These are phyloP conservation scores for Trogon surrucura DNA, from an alignment of 2,113 vertebrate genomes.

Conservation along the genomic window DNA sequence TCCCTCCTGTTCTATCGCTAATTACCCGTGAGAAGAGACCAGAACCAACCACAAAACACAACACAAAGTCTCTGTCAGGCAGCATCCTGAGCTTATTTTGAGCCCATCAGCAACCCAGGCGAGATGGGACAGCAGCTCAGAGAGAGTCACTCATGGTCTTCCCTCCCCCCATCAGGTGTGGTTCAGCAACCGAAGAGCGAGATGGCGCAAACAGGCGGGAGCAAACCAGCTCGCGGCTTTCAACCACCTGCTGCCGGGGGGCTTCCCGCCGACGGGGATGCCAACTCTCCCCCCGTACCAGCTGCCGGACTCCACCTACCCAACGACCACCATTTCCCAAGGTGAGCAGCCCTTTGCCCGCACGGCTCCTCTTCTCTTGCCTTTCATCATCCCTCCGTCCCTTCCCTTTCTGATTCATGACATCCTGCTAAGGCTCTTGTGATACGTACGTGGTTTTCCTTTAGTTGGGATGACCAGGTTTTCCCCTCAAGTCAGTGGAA, in stretches of 20 bases:
- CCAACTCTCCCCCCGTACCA: slow-evolving; percentile 93
- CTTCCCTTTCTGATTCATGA: background rate
- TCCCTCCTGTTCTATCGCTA: too few relatives aligned
- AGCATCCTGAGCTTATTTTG: rapidly evolving
- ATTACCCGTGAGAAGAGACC: too few relatives aligned
- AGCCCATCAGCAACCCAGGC: background rate
- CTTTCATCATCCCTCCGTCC: background rate
- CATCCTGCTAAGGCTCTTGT: background rate
- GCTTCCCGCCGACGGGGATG: slow-evolving; percentile 94
- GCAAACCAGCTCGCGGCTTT: slow-evolving; percentile 98
- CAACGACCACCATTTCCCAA: slow-evolving; percentile 89
- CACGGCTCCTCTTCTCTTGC: background rate
- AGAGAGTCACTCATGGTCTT: background rate
- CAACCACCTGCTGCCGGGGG: slow-evolving; percentile 95
- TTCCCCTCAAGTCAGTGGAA: background rate
- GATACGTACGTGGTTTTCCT: background rate
- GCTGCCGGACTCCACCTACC: slow-evolving; percentile 92
- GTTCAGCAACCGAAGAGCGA: slow-evolving; percentile 96
- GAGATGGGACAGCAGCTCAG: background rate
- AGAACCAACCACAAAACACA: too few relatives aligned
- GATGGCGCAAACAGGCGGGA: slow-evolving; percentile 98
- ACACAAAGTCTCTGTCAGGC: background rate
- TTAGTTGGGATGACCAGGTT: background rate
- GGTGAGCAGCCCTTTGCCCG: slow-evolving; percentile 66
- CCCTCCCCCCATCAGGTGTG: slow-evolving; percentile 83